Evolutionary conservation across 1,140 invertebrate genomes (phyloP), one percentile per base, ranked within the genome.

Genomic region (Zaprionus capensis): DNA sequence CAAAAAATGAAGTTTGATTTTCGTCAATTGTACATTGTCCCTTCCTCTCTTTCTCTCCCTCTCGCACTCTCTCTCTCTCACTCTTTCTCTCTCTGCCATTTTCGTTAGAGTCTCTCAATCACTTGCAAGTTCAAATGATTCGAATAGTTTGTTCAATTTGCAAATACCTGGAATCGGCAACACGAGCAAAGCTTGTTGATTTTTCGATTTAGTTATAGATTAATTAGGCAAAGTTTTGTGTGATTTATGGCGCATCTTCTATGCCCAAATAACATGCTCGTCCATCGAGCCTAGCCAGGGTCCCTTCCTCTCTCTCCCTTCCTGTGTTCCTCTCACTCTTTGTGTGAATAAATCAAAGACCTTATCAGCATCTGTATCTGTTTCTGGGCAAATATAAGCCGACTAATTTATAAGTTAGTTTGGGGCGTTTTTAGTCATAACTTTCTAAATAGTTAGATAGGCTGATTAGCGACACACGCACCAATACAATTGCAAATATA

Each of bases 401-500:
- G 46, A 24, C 49, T 38, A 70, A 75, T 71, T 75, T 64, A 70
- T 71, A n/a, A 62, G 46, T 17, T 68, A 20, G 28, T 75, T 70
- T 14, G 46, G 46, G 20, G 20, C 20, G 20, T 20, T 51, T 51
- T 51, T 24, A 70, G 66, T 70, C 53, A 70, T 71, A 55, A 62
- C 72, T 75, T 75, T 75, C 58, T 41, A 75, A 75, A 70, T 46
- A 74, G 71, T 69, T 64, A 57, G 67, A 63, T 63, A 64, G 73
- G 61, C 56, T 41, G 22, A 65, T 76, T 64, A 57, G 53, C 59
- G 11, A 36, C 5, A 36, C 14, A 46, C 22, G 17, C 36, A 56
- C 15, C 34, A 12, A 28, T 51, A 55, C 17, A 61, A 34, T 36
- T 6, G 22, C n/a, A 6, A 22, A 1, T 12, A 22, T 26, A 4